Evolutionary conservation across 2,113 vertebrate species (phyloP).

Genomic region (Dicentrarchus labrax): DNA sequence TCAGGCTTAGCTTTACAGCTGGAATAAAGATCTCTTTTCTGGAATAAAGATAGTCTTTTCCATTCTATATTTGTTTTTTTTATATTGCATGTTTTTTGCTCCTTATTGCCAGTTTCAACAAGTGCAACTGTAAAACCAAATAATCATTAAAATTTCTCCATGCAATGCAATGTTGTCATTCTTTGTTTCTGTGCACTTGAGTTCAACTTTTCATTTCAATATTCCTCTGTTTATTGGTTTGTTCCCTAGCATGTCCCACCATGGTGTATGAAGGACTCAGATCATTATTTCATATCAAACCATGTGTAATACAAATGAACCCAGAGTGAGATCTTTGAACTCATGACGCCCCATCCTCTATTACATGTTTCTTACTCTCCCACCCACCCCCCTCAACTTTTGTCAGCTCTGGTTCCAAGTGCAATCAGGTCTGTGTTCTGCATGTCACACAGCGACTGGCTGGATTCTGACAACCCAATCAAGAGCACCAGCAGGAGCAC

Average conservation of each 20-base stretch:
- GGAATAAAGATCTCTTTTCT: background rate
- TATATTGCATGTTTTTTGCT: background rate
- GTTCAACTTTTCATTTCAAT: slow-evolving; percentile 2
- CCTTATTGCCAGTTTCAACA: background rate
- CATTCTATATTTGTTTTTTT: background rate
- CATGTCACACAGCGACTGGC: slow-evolving; percentile 39
- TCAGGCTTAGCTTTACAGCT: background rate
- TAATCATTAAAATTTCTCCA: background rate
- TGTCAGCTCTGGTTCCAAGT: slow-evolving; percentile 16
- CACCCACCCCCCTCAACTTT: background rate
- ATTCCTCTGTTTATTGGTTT: slow-evolving; percentile 22
- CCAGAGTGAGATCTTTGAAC: background rate
- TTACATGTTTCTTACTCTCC: background rate
- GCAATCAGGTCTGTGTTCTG: slow-evolving; percentile 56
- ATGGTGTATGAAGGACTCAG: background rate
- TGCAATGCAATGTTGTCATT: background rate
- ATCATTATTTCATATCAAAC: slow-evolving; percentile 19
- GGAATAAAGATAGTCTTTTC: background rate
- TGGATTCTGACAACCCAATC: slow-evolving; percentile 61
- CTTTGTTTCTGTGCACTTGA: background rate
- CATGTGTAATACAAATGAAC: slow-evolving; percentile 4
- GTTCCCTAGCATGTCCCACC: background rate
- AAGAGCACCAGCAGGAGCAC: slow-evolving; percentile 46
- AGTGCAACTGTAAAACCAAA: background rate
- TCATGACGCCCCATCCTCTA: background rate